phyloP scores from a whole-genome alignment of 2,888 invertebrate species.

The Corythucha ciliata region DNA sequence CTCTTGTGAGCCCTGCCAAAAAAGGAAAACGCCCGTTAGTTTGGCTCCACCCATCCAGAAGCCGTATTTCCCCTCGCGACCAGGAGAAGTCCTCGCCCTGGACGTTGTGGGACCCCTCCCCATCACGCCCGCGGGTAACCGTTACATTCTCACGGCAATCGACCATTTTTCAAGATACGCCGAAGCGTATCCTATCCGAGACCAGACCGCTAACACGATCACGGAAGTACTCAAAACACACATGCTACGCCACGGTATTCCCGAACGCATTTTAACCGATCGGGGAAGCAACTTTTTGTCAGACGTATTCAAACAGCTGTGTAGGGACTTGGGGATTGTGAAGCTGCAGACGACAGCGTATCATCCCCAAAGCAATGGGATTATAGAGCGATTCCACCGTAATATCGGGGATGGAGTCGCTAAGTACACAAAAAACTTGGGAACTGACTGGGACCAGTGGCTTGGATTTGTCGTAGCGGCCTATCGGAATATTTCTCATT shows the following conservation, averaged over 20 bases:
- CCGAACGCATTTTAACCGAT: neutral
- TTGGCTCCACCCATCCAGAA: neutral
- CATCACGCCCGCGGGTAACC: neutral
- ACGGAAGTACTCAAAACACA: neutral
- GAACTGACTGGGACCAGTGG: conserved; percentile 9
- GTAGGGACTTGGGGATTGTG: neutral
- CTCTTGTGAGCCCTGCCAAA: neutral
- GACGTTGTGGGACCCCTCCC: neutral
- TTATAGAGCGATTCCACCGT: neutral
- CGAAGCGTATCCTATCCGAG: neutral
- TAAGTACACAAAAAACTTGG: neutral
- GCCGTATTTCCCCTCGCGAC: neutral
- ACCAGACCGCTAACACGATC: neutral
- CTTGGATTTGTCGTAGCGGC: no score
- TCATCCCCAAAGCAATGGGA: neutral
- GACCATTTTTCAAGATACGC: conserved; percentile 5
- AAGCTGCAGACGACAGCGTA: neutral
- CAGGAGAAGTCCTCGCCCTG: neutral
- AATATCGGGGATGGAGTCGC: conserved; percentile 29
- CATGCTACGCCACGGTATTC: neutral
- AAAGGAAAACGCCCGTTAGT: neutral
- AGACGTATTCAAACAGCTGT: neutral
- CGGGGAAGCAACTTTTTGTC: neutral
- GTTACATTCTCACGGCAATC: neutral
- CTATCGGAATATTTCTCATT: no score